Evolutionary conservation across 2,797 vertebrate species (phyloP), one percentile per base, ranked within the genome.

Genomic region (Rhyacichthys aspro): DNA sequence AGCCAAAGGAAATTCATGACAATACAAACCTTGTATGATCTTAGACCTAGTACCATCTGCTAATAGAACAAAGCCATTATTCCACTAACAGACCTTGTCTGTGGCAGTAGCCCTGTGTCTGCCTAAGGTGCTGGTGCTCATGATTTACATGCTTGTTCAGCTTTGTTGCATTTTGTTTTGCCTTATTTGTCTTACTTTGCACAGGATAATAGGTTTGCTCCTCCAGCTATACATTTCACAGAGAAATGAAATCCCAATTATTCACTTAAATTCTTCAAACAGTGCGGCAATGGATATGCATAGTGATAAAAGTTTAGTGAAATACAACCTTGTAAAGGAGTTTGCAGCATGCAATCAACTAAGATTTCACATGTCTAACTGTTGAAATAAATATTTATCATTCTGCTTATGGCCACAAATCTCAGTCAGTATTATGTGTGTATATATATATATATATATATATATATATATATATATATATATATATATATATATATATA

Each of bases 41-140:
- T 56, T 41, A 7, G 53, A 65, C 50, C 61, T 18, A 67, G 64
- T 54, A 59, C 58, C 32, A 64, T 70, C 70, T 84, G 75, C 84
- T 82, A 79, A 75, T 52, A 76, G 59, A 76, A 57, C 75, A 78
- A 74, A 80, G 59, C 54, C 75, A 72, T 75, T 54, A 70, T 61
- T 77, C 68, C 67, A 72, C 61, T 75, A 38, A 55, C 74, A 34
- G 55, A 73, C 69, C 74, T 68, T 80, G 69, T 11, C 50, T 57
- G 48, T 57, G 56, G 62, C 78, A 70, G 72, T 48, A 61, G 74
- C 79, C 72, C 64, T 58, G 53, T 72, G 80, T 77, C 17, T 28
- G 61, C 82, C 78, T 16, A 16, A 59, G 75, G 78, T 70, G 39
- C 15, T 15, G 14, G 39, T 11, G 42, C 46, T 82, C 54, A 70